phyloP scores from a whole-genome alignment of 37 sponge, comb jelly and placozoan species.

The Halichondria panicea region DNA sequence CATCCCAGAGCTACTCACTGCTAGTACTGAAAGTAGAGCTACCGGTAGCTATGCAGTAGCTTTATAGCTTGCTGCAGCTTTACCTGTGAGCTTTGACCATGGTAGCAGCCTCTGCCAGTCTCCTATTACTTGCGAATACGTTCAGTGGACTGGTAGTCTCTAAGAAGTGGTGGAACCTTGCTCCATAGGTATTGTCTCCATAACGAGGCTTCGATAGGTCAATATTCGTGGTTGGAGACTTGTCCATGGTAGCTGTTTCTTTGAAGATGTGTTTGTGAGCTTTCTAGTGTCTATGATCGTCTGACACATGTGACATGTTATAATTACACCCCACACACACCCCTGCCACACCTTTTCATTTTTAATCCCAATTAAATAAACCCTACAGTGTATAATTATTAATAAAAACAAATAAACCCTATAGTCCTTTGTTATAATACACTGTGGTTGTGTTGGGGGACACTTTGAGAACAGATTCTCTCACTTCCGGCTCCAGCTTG shows the following conservation, averaged over 20 bases:
- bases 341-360: too few species aligned
- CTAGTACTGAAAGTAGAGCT: too few species aligned
- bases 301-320: too few species aligned
- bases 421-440: conserved; percentile 89
- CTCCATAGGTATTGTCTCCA: conserved; percentile 76
- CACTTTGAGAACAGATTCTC: conserved; percentile 1
- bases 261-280: too few species aligned
- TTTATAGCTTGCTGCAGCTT: neutral
- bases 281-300: too few species aligned
- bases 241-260: neutral
- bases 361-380: too few species aligned
- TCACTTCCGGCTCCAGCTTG: conserved; percentile 65
- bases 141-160: conserved; percentile 83
- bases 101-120: conserved; percentile 73
- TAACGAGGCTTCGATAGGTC: conserved; percentile 88
- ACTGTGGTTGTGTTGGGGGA: conserved; percentile 26
- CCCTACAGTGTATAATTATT: too few species aligned
- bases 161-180: conserved; percentile 93
- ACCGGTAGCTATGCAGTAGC: too few species aligned
- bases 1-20: too few species aligned
- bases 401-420: too few species aligned
- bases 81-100: conserved; percentile 78
- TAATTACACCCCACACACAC: too few species aligned
- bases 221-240: conserved; percentile 31
- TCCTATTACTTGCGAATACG: conserved; percentile 52